These are phyloP conservation scores for Varroa destructor DNA, from an alignment of 1,140 invertebrate genomes.

Conservation along the genomic window DNA sequence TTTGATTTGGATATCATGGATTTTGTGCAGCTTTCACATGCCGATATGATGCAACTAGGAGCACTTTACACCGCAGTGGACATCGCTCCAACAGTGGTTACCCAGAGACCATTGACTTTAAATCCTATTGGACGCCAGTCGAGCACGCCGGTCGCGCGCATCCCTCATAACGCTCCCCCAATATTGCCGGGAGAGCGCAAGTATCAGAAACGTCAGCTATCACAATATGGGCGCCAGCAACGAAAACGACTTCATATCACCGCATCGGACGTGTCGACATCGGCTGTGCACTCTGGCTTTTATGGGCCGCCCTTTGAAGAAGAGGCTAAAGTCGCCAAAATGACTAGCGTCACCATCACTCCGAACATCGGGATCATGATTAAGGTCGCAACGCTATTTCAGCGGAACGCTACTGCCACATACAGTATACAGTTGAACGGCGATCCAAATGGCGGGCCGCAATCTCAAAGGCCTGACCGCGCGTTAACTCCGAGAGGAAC, in stretches of 20 bases:
- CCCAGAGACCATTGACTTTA: neutral
- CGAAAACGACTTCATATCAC: too few species aligned
- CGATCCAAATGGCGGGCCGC: too few species aligned
- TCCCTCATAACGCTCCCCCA: neutral
- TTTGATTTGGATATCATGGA: neutral
- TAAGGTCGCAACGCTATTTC: too few species aligned
- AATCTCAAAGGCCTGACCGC: neutral
- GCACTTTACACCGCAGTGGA: conserved; percentile 1
- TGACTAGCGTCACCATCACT: too few species aligned
- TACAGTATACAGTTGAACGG: too few species aligned
- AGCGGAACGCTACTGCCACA: too few species aligned
- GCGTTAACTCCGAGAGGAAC: neutral
- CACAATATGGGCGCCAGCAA: neutral
- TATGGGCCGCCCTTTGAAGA: too few species aligned
- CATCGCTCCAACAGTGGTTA: conserved; percentile 2
- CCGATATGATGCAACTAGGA: neutral
- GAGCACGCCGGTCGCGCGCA: neutral
- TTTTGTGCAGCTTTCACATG: conserved; percentile 1
- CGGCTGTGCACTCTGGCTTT: too few species aligned
- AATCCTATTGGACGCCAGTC: neutral
- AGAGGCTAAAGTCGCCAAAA: too few species aligned
- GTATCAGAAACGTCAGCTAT: neutral
- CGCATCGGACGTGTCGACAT: too few species aligned
- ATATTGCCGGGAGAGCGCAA: neutral
- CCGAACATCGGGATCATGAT: too few species aligned